These are phyloP conservation scores for Lontra canadensis DNA, from an alignment of 2,113 vertebrate genomes.

Conservation along the genomic window DNA sequence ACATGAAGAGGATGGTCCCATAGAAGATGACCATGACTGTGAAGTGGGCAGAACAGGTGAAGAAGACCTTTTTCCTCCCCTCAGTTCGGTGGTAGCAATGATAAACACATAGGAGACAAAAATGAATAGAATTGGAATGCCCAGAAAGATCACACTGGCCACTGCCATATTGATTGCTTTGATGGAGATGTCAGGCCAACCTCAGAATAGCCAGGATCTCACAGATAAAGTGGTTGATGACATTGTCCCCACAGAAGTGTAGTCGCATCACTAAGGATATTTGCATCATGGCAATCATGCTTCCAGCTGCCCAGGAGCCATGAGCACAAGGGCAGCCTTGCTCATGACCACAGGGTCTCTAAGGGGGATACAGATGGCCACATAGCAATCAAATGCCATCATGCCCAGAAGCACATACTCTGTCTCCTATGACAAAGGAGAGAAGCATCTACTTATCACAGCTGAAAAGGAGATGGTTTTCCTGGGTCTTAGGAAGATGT, in stretches of 20 bases:
- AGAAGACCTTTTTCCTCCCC: conserved; percentile 68
- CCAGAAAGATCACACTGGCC: background rate
- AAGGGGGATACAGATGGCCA: conserved; percentile 57
- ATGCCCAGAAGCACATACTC: conserved; percentile 59
- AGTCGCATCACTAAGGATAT: background rate
- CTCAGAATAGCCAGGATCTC: conserved; percentile 69
- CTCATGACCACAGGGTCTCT: conserved; percentile 54
- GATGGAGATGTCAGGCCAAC: conserved; percentile 65
- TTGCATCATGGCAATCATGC: background rate
- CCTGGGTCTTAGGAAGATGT: conserved; percentile 51
- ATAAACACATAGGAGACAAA: background rate
- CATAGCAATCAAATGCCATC: conserved; percentile 56
- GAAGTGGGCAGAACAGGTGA: conserved; percentile 67
- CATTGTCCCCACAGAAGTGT: conserved; percentile 57
- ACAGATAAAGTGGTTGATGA: conserved; percentile 70
- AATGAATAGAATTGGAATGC: background rate
- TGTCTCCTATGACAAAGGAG: conserved; percentile 56
- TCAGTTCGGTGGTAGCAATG: background rate
- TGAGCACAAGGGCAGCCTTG: background rate
- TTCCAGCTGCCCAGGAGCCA: conserved; percentile 58
- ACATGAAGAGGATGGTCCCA: conserved; percentile 65
- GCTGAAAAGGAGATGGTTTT: conserved; percentile 59
- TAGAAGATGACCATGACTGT: conserved; percentile 16
- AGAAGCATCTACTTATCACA: conserved; percentile 64
- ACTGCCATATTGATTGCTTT: conserved; percentile 12